Conservation (phyloP, 2,113 vertebrate genomes). For the Halichoeres trimaculatus region DNA sequence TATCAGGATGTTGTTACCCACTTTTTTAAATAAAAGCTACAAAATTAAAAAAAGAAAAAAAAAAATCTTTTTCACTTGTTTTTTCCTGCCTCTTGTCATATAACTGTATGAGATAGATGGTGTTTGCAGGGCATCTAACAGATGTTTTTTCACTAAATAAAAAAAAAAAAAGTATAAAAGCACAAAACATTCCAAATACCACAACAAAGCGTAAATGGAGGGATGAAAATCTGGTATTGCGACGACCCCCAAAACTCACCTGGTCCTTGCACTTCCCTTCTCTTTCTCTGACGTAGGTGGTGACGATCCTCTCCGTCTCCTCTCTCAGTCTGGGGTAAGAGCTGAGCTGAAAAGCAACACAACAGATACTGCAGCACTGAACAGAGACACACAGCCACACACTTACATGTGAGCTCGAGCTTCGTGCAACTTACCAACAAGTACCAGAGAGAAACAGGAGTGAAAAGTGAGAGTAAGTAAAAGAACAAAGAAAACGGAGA, state of each 20-base stretch:
- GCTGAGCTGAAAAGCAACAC: conserved; percentile 85
- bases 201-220: too few relatives aligned
- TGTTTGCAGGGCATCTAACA: too few relatives aligned
- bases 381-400: conserved; percentile 26
- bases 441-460: conserved; percentile 71
- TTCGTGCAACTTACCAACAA: conserved; percentile 71
- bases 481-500: conserved; percentile 72
- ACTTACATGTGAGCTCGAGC: conserved; percentile 50
- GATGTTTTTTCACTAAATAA: too few relatives aligned
- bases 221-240: background rate
- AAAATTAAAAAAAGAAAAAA: too few relatives aligned
- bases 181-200: too few relatives aligned
- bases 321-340: conserved; percentile 94
- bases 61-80: too few relatives aligned
- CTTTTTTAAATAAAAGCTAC: too few relatives aligned
- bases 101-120: too few relatives aligned
- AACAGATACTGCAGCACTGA: conserved; percentile 65
- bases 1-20: too few relatives aligned
- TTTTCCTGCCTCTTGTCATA: too few relatives aligned
- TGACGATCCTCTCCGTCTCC: conserved; percentile 96
- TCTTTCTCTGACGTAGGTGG: conserved; percentile 91
- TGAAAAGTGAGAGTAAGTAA: conserved; percentile 72
- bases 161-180: too few relatives aligned
- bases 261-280: conserved; percentile 97
- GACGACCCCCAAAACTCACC: conserved; percentile 75